Evolutionary conservation across 2,113 vertebrate species (phyloP).

Genomic region (Spea multiplicata): DNA sequence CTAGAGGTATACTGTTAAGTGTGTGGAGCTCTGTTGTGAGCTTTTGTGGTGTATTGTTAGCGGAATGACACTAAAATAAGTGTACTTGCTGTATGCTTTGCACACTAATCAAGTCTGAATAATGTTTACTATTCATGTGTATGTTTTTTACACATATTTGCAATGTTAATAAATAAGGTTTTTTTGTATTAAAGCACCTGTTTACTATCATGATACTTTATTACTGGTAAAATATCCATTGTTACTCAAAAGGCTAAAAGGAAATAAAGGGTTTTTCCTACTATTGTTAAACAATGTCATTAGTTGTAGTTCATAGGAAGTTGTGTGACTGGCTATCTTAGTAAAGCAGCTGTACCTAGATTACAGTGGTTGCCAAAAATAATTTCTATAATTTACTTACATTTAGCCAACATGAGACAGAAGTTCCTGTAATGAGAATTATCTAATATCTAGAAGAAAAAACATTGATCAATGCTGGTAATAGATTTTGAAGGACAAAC

Average conservation of each 20-base stretch:
- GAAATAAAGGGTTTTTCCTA: neutral
- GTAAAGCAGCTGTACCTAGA: neutral
- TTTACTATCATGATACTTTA: no score
- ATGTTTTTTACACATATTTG: no score
- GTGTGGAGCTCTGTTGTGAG: no score
- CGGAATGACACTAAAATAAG: no score
- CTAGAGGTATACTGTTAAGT: no score
- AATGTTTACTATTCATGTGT: no score
- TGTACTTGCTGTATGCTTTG: no score
- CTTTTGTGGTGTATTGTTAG: no score
- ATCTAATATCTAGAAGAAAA: neutral
- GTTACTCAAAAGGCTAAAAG: slow-evolving; percentile 1
- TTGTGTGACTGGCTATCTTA: neutral
- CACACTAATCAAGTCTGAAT: no score
- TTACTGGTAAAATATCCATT: neutral
- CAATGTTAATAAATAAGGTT: no score
- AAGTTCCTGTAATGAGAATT: neutral
- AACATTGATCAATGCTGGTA: neutral
- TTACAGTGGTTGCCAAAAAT: neutral
- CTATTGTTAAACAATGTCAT: neutral
- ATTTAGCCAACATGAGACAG: neutral
- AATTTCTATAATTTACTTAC: neutral
- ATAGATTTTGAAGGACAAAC: neutral
- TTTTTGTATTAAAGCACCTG: no score
- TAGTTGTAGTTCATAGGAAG: neutral